Conservation (phyloP, 2,888 invertebrate species). For the Stenurella melanura region DNA sequence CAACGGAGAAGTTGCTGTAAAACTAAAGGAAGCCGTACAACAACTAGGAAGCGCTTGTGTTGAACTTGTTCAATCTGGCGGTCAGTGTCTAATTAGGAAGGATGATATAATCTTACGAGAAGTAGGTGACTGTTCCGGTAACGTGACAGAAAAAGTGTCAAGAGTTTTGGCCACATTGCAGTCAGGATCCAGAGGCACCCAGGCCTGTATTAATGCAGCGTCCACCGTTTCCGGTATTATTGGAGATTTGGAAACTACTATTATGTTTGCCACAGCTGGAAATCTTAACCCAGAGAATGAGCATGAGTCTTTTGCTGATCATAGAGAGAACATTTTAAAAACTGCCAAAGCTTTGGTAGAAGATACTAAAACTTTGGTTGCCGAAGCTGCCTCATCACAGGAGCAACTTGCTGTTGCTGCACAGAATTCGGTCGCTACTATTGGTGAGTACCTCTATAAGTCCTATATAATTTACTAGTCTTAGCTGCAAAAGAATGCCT, state of each 20-base stretch:
- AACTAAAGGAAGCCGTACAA: slow-evolving; percentile 87
- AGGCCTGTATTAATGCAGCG: slow-evolving; percentile 99
- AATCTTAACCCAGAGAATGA: slow-evolving; percentile 96
- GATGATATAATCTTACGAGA: slow-evolving; percentile 84
- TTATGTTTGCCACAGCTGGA: slow-evolving; percentile 99
- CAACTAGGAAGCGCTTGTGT: slow-evolving; percentile 93
- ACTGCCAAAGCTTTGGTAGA: slow-evolving; percentile 99
- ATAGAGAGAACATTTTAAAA: slow-evolving; percentile 96
- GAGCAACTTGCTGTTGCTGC: slow-evolving; percentile 98
- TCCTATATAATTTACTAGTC: too few relatives aligned
- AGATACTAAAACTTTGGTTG: slow-evolving; percentile 98
- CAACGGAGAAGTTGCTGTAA: slow-evolving; percentile 85
- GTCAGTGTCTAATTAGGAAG: slow-evolving; percentile 82
- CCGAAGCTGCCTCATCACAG: slow-evolving; percentile 95
- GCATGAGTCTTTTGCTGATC: slow-evolving; percentile 94
- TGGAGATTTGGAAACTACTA: slow-evolving; percentile 98
- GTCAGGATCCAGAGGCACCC: slow-evolving; percentile 94
- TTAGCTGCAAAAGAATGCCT: too few relatives aligned
- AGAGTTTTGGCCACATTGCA: slow-evolving; percentile 92
- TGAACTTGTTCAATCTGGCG: slow-evolving; percentile 87
- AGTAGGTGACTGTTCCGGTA: slow-evolving; percentile 86
- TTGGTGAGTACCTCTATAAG: slow-evolving; percentile 76
- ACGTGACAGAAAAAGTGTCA: slow-evolving; percentile 92
- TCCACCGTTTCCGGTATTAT: slow-evolving; percentile 98
- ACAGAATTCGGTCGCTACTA: slow-evolving; percentile 97